Conservation (phyloP, 2,797 vertebrate species). For the Darevskia mixta region DNA sequence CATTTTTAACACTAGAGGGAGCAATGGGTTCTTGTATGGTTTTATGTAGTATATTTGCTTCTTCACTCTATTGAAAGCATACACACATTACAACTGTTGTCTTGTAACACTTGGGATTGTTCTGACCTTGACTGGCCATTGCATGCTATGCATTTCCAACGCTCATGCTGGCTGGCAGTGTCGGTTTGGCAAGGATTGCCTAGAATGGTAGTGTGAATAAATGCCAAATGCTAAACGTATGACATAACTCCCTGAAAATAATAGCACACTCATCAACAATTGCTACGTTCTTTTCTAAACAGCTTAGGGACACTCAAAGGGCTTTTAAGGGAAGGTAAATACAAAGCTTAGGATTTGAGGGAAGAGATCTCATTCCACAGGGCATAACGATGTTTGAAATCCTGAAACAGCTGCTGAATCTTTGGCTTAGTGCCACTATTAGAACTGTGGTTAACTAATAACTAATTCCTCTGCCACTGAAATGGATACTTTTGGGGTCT, state of each 20-base stretch:
- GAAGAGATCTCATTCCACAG: slow-evolving; percentile 19
- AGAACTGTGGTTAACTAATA: slow-evolving; percentile 13
- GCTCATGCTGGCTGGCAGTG: slow-evolving; percentile 41
- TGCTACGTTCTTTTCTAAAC: slow-evolving; percentile 43
- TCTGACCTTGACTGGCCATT: slow-evolving; percentile 28
- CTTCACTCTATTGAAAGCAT: not conserved
- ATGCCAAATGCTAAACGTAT: slow-evolving; percentile 66
- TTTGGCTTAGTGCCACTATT: slow-evolving; percentile 6
- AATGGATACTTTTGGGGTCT: slow-evolving; percentile 21
- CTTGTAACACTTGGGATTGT: not conserved
- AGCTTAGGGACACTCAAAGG: slow-evolving; percentile 43
- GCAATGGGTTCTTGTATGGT: slow-evolving; percentile 41
- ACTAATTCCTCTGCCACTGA: slow-evolving; percentile 15
- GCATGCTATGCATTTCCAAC: slow-evolving; percentile 7
- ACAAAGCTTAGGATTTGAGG: slow-evolving; percentile 43
- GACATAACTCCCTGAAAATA: slow-evolving; percentile 70
- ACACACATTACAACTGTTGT: not conserved
- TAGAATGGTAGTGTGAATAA: slow-evolving; percentile 26
- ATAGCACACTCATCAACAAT: slow-evolving; percentile 36
- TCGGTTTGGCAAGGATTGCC: slow-evolving; percentile 50
- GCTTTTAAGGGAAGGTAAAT: slow-evolving; percentile 66
- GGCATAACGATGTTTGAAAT: not conserved
- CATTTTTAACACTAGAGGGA: slow-evolving; percentile 68
- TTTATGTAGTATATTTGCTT: not conserved
- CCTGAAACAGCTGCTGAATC: slow-evolving; percentile 45